A percentile compares a stretch with the other conserved stretches of the same genome.
phyloP scores from a whole-genome alignment of 2,888 invertebrate species.

The Ametastegia equiseti region DNA sequence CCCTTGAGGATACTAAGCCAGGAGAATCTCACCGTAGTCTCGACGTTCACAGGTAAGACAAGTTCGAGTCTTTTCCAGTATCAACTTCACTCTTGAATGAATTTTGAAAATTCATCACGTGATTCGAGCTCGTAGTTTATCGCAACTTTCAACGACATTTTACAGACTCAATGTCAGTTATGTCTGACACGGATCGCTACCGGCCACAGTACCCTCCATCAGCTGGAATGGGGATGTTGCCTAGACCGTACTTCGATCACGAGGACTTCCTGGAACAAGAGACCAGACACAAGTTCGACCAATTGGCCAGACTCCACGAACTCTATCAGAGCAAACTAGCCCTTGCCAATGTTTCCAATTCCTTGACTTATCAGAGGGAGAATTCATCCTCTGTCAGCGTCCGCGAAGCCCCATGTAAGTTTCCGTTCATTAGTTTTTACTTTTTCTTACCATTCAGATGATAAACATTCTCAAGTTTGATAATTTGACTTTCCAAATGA shows the following conservation, averaged over 20 bases:
- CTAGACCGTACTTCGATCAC: constrained; percentile 73
- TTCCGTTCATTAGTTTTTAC: background rate
- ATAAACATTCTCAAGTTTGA: background rate
- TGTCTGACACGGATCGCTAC: constrained; percentile 73
- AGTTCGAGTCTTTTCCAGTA: background rate
- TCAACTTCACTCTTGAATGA: background rate
- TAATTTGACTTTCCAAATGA: background rate
- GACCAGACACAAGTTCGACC: constrained; percentile 84
- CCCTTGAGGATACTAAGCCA: constrained; percentile 93
- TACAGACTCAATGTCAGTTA: constrained; percentile 77
- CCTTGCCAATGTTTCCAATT: constrained; percentile 84
- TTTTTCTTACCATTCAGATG: too few relatives aligned
- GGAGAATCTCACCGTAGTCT: constrained; percentile 93
- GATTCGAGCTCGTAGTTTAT: background rate
- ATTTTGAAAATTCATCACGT: background rate
- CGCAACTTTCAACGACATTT: constrained; percentile 50
- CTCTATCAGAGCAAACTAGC: constrained; percentile 88
- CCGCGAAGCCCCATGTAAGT: constrained; percentile 73
- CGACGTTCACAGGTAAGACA: constrained; percentile 88
- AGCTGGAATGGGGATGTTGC: constrained; percentile 67
- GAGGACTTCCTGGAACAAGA: constrained; percentile 77
- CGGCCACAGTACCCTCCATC: constrained; percentile 70
- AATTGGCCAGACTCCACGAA: constrained; percentile 88
- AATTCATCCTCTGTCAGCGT: constrained; percentile 70
- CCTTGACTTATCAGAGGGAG: constrained; percentile 79